phyloP scores from a whole-genome alignment of 2,888 invertebrate species.

The Cyclophora albipunctata region DNA sequence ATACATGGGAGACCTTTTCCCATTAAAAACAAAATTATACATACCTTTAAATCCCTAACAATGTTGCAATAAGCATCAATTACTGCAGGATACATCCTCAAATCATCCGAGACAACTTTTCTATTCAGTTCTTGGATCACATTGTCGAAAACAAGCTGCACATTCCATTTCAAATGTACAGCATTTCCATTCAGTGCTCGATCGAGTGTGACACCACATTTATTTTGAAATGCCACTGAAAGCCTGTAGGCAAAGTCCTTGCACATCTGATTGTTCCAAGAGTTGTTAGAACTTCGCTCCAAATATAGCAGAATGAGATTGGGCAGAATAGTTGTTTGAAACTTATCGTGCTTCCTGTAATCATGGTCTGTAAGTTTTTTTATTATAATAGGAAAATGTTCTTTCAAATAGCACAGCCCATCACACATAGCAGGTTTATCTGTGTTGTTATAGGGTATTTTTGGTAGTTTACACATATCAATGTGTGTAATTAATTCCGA shows the following conservation, averaged over 20 bases:
- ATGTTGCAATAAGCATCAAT: conserved; percentile 48
- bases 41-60: conserved; percentile 39
- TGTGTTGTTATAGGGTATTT: conserved; percentile 31
- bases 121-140: conserved; percentile 43
- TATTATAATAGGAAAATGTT: conserved; percentile 30
- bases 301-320: conserved; percentile 41
- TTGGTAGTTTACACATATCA: conserved; percentile 36
- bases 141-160: conserved; percentile 49
- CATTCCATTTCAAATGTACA: conserved; percentile 11
- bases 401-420: conserved; percentile 17
- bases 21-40: neutral
- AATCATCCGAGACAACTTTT: conserved; percentile 42
- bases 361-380: conserved; percentile 32
- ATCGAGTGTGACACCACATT: too few species aligned
- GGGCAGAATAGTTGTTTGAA: conserved; percentile 30
- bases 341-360: conserved; percentile 23
- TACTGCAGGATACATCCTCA: conserved; percentile 52
- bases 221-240: too few species aligned
- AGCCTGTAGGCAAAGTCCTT: too few species aligned
- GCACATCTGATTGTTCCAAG: conserved; percentile 33
- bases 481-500: too few species aligned
- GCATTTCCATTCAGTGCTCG: too few species aligned
- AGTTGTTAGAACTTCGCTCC: conserved; percentile 37
- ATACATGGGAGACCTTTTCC: too few species aligned
- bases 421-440: too few species aligned